phyloP scores from a whole-genome alignment of 2,888 invertebrate genomes.

The Athalia cordata region DNA sequence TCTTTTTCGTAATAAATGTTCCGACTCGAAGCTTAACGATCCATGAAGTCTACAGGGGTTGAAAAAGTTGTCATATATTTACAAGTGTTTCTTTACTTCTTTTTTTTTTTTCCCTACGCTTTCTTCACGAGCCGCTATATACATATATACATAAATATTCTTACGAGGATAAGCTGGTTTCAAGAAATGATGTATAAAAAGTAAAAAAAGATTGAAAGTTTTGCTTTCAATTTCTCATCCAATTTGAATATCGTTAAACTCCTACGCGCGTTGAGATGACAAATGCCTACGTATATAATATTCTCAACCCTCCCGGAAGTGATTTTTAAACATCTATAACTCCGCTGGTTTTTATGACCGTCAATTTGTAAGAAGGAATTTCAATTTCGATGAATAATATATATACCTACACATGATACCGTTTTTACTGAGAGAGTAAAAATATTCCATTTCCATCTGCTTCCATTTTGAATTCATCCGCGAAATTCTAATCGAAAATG shows the following conservation, averaged over 20 bases:
- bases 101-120: not conserved
- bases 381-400: too few species aligned
- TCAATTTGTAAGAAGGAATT: not conserved
- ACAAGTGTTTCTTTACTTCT: too few species aligned
- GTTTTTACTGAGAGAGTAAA: too few species aligned
- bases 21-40: slow-evolving; percentile 24
- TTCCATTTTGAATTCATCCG: too few species aligned
- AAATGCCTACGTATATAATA: not conserved
- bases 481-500: too few species aligned
- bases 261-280: slow-evolving; percentile 2
- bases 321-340: not conserved
- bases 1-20: slow-evolving; percentile 34
- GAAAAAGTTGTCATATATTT: not conserved
- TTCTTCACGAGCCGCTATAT: not conserved
- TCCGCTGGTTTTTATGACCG: too few species aligned
- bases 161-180: not conserved
- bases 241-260: slow-evolving; percentile 18
- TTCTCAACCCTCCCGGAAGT: not conserved
- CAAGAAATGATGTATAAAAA: not conserved
- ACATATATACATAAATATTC: not conserved
- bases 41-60: slow-evolving; percentile 13
- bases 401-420: too few species aligned
- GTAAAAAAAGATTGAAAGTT: not conserved
- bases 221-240: slow-evolving; percentile 41
- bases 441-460: too few species aligned